Evolutionary conservation across 2,888 invertebrate genomes (phyloP), one percentile per base, ranked within the genome.

Genomic region (Mesochorus sp.): DNA sequence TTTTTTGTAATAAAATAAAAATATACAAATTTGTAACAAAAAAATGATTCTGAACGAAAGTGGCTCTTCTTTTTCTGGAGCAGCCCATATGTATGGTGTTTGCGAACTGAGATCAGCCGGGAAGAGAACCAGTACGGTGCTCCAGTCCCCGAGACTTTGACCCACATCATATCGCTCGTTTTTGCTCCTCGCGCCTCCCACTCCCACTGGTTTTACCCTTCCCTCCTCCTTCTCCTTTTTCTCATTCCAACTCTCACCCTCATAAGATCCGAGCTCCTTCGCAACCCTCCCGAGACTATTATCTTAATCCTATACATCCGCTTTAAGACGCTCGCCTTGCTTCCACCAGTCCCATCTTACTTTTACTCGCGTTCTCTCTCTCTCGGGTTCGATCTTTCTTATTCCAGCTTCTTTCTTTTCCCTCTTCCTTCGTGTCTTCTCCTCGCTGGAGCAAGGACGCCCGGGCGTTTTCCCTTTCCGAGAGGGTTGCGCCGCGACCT

Each of bases 281-380:
- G 81, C 80, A 78, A 76, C 82, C 85, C 88, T 86, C 86, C 76
- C 84, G 84, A 88, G 89, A 88, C 90, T 88, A 90, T 90, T 88
- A 89, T 90, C 89, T 90, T 89, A 89, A 89, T 89, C 88, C 88
- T 86, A 88, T 88, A 89, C 88, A 88, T 88, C 89, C 87, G 86
- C 88, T 89, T 89, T 89, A 89, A 89, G 89, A 87, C 75, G 80
- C 76, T 83, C 80, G 67, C 72, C 74, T 70, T 66, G 64, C 74
- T 74, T 59, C 39, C 44, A 57, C 44, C 34, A 62, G 17, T 59
- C 34, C 39, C 49, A 28, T 59, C 68, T 51, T 57, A 64, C 68
- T 74, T 71, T 61, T 71, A 59, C 61, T 61, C 51, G 49, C 49
- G 10, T 47, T 51, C 17, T 24, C 17, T 3, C n/a, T 28, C 10